A percentile compares a stretch with the other conserved stretches of the same genome.
Evolutionary conservation across 2,797 vertebrate genomes (phyloP).

Genomic region (Dryobates pubescens): DNA sequence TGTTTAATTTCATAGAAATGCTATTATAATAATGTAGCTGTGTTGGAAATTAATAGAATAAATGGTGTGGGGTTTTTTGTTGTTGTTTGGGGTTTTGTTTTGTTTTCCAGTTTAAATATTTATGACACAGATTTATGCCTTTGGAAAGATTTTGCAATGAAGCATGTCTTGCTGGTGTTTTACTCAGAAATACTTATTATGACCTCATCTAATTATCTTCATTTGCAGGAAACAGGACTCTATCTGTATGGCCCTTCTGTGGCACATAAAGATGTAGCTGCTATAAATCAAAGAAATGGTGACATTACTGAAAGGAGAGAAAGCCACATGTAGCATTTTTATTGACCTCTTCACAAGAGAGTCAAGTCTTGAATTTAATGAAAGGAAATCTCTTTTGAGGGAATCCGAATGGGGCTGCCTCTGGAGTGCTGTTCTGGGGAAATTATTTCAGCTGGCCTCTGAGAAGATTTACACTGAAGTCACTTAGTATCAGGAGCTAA

Average conservation of each 20-base stretch:
- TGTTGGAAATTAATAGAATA: background rate
- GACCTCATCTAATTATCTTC: slow-evolving; percentile 51
- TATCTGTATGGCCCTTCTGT: slow-evolving; percentile 48
- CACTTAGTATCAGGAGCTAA: slow-evolving; percentile 60
- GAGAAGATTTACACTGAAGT: slow-evolving; percentile 69
- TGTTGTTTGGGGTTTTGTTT: too few species aligned
- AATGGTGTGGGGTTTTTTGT: background rate
- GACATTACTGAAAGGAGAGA: slow-evolving; percentile 53
- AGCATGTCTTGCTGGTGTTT: slow-evolving; percentile 17
- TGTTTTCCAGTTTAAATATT: background rate
- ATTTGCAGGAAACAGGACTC: slow-evolving; percentile 62
- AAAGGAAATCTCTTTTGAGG: slow-evolving; percentile 73
- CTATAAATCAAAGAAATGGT: slow-evolving; percentile 75
- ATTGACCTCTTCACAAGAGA: slow-evolving; percentile 62
- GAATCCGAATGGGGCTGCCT: slow-evolving; percentile 63
- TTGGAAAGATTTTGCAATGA: background rate
- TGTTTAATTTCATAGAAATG: background rate
- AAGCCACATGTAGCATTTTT: slow-evolving; percentile 62
- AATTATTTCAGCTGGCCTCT: slow-evolving; percentile 63
- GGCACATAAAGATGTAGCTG: slow-evolving; percentile 60
- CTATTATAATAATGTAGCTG: background rate
- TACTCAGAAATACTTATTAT: slow-evolving; percentile 33
- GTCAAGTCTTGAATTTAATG: slow-evolving; percentile 77
- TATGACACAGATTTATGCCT: background rate
- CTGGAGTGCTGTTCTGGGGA: slow-evolving; percentile 61